A percentile compares a stretch with the other conserved stretches of the same genome.
Evolutionary conservation across 2,113 vertebrate species (phyloP).

Genomic region (Tichodroma muraria): DNA sequence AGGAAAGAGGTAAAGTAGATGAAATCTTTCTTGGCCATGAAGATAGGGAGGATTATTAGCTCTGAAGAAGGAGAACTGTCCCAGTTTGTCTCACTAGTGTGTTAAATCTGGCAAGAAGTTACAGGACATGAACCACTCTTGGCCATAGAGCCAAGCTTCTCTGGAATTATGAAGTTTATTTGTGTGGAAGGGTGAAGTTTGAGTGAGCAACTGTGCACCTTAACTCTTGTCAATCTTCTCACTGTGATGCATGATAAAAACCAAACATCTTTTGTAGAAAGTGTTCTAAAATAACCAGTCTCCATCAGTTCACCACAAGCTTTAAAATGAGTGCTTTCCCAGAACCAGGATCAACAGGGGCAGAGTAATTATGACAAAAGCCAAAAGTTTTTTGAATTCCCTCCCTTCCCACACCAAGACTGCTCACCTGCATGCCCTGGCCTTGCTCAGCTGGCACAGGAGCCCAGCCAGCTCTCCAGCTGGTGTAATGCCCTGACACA

Average conservation of each 20-base stretch:
- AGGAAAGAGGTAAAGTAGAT: background rate
- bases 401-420: background rate
- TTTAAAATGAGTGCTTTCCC: background rate
- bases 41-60: background rate
- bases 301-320: background rate
- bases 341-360: background rate
- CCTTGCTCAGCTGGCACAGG: background rate
- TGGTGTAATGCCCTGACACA: conserved; percentile 49
- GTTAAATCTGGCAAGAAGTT: background rate
- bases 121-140: background rate
- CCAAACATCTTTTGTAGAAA: background rate
- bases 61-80: background rate
- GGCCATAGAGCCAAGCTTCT: background rate
- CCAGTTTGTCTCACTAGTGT: background rate
- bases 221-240: background rate
- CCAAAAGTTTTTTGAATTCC: background rate
- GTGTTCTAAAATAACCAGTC: background rate
- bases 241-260: background rate
- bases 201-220: background rate
- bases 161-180: background rate
- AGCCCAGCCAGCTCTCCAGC: background rate
- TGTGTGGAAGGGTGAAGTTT: background rate
- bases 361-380: background rate
- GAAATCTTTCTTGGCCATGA: background rate
- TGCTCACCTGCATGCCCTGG: background rate